Evolutionary conservation across 2,797 vertebrate species (phyloP), one percentile per base, ranked within the genome.

Genomic region (Heteromormyrus szaboi): DNA sequence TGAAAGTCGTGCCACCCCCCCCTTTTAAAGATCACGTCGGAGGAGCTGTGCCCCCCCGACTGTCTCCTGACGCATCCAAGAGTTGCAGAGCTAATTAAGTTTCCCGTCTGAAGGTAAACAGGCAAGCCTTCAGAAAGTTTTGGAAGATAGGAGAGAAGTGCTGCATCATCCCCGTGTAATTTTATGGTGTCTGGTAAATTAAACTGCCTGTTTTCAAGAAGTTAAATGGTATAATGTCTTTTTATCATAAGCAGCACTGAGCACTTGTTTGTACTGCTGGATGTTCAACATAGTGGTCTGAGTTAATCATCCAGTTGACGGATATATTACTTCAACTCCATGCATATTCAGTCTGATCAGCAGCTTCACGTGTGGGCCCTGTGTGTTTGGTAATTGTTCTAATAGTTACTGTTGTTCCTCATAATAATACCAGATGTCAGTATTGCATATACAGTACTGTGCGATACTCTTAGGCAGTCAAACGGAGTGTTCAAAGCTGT

Each of bases 51-150:
- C 54, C 3, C 3, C 3, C 25, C 54, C 3, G 51, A 88, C 90
- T 91, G 89, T 91, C 94, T 91, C 93, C 95, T 92, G 93, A 93
- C 91, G 89, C 93, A 91, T 93, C 94, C 89, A 90, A 89, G 87
- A 92, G 91, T 85, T 33, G 89, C 84, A 33, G 19, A 89, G 91
- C 87, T 68, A 89, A 92, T 88, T 89, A 90, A 88, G 91, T 91
- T 93, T 91, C 91, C 92, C 90, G 90, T 93, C 91, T 92, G 89
- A 91, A 90, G 92, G 91, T 91, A 93, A 92, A 93, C 90, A 91
- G 62, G 72, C 87, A 79, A 44, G 2, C 85, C 81, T 50, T 41
- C 14, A 44, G 88, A 72, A 76, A 85, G 51, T 33, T 14, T 46
- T 12, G 53, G 79, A 14, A 29, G 79, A 53, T 11, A 44, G 19